These are phyloP conservation scores for Drosophila arawakana DNA, from an alignment of 1,140 invertebrate species.

Conservation along the genomic window DNA sequence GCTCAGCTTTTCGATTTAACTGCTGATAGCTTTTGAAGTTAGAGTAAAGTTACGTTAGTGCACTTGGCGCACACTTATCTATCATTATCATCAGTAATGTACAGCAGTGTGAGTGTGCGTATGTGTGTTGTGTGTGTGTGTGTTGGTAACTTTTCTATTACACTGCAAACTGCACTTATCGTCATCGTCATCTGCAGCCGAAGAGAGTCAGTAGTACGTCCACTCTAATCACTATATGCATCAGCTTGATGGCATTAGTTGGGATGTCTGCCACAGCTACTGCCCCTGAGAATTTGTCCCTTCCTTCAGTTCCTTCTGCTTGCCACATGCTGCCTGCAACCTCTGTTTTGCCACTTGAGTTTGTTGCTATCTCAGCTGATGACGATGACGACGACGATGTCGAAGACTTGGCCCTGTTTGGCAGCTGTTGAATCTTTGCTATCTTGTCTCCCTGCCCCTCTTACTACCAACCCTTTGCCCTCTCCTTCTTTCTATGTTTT, in stretches of 20 bases:
- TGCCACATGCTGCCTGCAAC: conserved; percentile 47
- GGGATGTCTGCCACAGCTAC: conserved; percentile 49
- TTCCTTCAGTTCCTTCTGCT: conserved; percentile 31
- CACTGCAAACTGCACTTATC: conserved; percentile 79
- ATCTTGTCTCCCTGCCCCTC: not conserved
- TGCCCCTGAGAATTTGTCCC: not conserved
- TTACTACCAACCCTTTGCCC: not conserved
- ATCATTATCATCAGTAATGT: conserved; percentile 78
- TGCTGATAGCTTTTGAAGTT: conserved; percentile 82
- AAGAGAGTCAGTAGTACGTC: conserved; percentile 62
- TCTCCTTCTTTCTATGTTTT: not conserved
- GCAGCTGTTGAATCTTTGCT: conserved; percentile 64
- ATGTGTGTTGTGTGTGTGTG: conserved; percentile 18
- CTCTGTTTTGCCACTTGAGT: conserved; percentile 65
- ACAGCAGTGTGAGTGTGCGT: conserved; percentile 34
- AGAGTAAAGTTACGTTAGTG: conserved; percentile 77
- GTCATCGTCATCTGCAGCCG: conserved; percentile 68
- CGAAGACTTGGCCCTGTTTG: conserved; percentile 48
- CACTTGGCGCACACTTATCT: conserved; percentile 82
- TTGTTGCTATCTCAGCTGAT: conserved; percentile 64
- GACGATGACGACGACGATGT: conserved; percentile 14
- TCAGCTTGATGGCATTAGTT: conserved; percentile 82
- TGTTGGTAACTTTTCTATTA: conserved; percentile 79
- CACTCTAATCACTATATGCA: conserved; percentile 83
- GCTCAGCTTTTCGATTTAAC: conserved; percentile 76